Evolutionary conservation across 2,888 invertebrate genomes (phyloP).

Genomic region (Julus scanicus): DNA sequence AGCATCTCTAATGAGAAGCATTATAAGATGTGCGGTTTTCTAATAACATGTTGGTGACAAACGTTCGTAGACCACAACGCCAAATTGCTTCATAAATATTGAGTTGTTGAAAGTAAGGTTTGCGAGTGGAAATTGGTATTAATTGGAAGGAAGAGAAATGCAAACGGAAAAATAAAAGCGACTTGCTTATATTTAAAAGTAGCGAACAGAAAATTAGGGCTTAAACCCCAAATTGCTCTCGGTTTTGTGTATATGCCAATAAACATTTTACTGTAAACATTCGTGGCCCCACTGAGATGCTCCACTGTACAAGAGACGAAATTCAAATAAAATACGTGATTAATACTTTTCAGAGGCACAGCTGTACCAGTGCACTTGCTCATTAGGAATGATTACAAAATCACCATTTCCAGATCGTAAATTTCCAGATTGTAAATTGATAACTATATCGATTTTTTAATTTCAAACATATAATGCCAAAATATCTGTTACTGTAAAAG

Average conservation of each 20-base stretch:
- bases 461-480: no score
- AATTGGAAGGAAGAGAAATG: not conserved
- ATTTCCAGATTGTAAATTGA: not conserved
- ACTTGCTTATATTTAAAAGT: not conserved
- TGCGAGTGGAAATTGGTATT: not conserved
- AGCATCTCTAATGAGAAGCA: constrained; percentile 34
- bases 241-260: not conserved
- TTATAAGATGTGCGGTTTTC: constrained; percentile 42
- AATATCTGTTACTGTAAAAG: no score
- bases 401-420: not conserved
- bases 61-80: constrained; percentile 18
- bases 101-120: not conserved
- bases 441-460: not conserved
- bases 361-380: not conserved
- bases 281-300: not conserved
- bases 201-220: not conserved
- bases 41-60: constrained; percentile 25
- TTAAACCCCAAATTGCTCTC: not conserved
- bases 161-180: not conserved
- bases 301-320: not conserved
- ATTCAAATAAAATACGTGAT: not conserved
- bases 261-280: not conserved
- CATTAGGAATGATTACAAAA: not conserved
- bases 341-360: not conserved
- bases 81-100: constrained; percentile 38